Evolutionary conservation across 2,888 invertebrate species (phyloP).

Genomic region (Acanthosepion esculentum): DNA sequence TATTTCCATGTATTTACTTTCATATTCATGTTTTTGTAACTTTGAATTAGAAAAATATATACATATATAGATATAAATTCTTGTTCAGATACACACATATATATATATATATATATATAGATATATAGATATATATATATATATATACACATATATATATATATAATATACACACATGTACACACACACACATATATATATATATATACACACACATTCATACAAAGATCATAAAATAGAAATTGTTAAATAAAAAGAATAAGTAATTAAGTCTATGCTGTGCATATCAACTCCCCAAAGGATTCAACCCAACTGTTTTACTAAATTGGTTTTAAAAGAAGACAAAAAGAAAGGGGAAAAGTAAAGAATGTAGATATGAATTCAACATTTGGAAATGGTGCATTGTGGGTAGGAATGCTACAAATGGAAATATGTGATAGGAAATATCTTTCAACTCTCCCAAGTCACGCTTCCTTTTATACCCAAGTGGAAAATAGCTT

Average conservation of each 20-base stretch:
- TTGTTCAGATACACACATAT: neutral
- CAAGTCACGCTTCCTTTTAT: neutral
- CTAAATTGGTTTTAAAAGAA: neutral
- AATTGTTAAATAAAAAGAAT: neutral
- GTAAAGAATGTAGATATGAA: neutral
- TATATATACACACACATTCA: neutral
- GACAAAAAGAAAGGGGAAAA: neutral
- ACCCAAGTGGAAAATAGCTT: neutral
- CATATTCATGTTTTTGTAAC: no score
- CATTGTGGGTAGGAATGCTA: neutral
- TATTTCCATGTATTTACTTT: neutral
- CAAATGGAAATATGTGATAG: neutral
- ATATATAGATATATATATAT: neutral
- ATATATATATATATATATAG: neutral
- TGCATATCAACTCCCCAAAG: neutral
- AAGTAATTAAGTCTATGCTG: neutral
- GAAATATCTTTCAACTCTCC: neutral
- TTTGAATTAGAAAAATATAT: no score
- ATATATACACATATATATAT: neutral
- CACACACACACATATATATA: neutral
- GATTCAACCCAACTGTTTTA: neutral
- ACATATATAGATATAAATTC: no score
- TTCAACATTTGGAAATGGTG: neutral
- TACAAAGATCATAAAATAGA: neutral
- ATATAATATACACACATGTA: neutral